These are phyloP conservation scores for Apis florea DNA, from an alignment of 1,140 invertebrate genomes.

Conservation along the genomic window DNA sequence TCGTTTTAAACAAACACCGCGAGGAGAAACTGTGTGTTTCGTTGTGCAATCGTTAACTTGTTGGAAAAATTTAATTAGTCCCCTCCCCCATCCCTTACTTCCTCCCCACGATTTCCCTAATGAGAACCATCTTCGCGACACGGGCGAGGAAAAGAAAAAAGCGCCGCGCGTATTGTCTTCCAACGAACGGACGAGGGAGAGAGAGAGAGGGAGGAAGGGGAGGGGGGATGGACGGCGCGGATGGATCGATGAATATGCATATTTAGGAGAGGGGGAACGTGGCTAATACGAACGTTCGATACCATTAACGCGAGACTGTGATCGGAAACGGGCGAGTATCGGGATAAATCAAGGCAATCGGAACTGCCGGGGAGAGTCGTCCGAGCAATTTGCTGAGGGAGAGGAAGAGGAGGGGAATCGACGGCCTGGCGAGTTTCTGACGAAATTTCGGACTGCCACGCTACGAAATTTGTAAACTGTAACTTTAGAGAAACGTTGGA, in stretches of 20 bases:
- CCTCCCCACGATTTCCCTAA: neutral
- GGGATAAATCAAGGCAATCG: slow-evolving; percentile 35
- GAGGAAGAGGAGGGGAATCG: no score
- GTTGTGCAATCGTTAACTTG: slow-evolving; percentile 26
- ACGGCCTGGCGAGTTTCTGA: neutral
- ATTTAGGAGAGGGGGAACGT: neutral
- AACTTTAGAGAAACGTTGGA: neutral
- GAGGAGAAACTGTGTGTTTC: neutral
- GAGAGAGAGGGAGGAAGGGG: neutral
- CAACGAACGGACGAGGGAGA: neutral
- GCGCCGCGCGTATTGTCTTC: neutral
- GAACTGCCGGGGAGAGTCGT: slow-evolving; percentile 17
- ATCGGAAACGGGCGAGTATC: slow-evolving; percentile 25
- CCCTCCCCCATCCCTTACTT: no score
- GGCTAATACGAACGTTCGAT: slow-evolving; percentile 28
- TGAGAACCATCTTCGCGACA: slow-evolving; percentile 1
- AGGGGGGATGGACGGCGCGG: no score
- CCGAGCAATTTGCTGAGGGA: slow-evolving; percentile 10
- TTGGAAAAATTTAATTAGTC: slow-evolving; percentile 37
- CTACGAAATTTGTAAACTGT: neutral
- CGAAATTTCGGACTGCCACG: neutral
- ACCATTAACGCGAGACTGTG: slow-evolving; percentile 32
- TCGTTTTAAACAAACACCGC: slow-evolving; percentile 22
- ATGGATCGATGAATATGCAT: slow-evolving; percentile 32
- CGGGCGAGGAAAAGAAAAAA: neutral